Conservation (phyloP, 2,888 invertebrate genomes). For the Tenthredo amoena region DNA sequence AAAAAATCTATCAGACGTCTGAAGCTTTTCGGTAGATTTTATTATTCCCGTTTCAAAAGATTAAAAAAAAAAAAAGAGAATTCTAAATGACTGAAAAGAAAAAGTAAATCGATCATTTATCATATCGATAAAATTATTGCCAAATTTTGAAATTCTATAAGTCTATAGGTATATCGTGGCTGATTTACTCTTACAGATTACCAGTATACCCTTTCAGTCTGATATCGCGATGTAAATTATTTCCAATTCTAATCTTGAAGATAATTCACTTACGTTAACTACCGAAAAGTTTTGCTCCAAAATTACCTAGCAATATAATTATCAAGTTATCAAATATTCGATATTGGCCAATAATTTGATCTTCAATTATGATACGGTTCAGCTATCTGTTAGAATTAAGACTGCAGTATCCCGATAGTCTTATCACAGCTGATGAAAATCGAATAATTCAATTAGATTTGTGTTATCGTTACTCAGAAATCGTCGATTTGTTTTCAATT, state of each 20-base stretch:
- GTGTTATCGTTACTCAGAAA: not conserved
- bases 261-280: not conserved
- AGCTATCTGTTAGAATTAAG: not conserved
- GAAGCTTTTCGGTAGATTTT: no score
- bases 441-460: not conserved
- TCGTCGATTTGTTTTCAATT: not conserved
- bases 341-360: not conserved
- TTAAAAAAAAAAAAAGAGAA: no score
- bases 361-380: not conserved
- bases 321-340: not conserved
- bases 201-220: not conserved
- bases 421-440: not conserved
- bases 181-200: no score
- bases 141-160: no score
- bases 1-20: not conserved
- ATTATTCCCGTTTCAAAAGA: no score
- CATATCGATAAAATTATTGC: no score
- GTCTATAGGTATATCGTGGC: not conserved
- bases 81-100: no score
- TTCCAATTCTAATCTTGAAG: not conserved
- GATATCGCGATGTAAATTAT: not conserved
- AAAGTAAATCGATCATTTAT: no score
- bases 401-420: not conserved
- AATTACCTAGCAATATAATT: not conserved
- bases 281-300: not conserved